A percentile compares a stretch with the other conserved stretches of the same genome.
These are phyloP conservation scores for Thereva unica DNA, from an alignment of 2,888 invertebrate species.

Conservation along the genomic window DNA sequence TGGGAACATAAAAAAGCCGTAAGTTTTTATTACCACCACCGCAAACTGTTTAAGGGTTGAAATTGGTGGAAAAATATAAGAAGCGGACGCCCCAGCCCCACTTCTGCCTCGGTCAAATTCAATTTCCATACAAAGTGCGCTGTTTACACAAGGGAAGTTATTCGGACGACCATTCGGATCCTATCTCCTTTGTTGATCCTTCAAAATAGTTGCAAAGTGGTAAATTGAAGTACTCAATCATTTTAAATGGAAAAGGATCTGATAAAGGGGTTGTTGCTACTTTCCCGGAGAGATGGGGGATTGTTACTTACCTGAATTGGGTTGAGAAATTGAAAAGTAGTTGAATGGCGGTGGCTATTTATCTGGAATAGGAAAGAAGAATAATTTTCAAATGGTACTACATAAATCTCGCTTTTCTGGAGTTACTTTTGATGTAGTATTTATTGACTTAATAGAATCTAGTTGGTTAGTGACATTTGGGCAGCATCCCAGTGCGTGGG, in stretches of 20 bases:
- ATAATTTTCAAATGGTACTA: no score
- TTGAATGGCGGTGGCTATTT: no score
- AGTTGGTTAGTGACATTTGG: no score
- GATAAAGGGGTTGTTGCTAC: no score
- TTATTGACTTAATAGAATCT: no score
- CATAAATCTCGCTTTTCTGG: no score
- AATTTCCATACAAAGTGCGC: slow-evolving; percentile 33
- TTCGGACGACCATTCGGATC: slow-evolving; percentile 21
- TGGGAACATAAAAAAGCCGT: slow-evolving; percentile 31
- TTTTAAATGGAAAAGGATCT: slow-evolving; percentile 17
- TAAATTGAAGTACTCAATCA: slow-evolving; percentile 27
- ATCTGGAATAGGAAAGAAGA: no score
- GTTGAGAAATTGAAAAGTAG: no score
- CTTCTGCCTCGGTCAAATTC: slow-evolving; percentile 18
- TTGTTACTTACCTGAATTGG: no score
- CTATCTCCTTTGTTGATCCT: slow-evolving; percentile 24
- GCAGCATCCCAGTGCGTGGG: no score
- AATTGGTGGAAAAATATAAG: slow-evolving; percentile 12
- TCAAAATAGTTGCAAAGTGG: slow-evolving; percentile 29
- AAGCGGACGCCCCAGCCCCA: slow-evolving; percentile 8
- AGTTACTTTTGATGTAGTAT: no score
- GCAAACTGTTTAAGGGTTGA: slow-evolving; percentile 33
- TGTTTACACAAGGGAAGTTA: slow-evolving; percentile 22
- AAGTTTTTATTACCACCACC: slow-evolving; percentile 30
- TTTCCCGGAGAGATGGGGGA: no score